Conservation (phyloP, 2,113 vertebrate genomes). For the Morone chrysops region DNA sequence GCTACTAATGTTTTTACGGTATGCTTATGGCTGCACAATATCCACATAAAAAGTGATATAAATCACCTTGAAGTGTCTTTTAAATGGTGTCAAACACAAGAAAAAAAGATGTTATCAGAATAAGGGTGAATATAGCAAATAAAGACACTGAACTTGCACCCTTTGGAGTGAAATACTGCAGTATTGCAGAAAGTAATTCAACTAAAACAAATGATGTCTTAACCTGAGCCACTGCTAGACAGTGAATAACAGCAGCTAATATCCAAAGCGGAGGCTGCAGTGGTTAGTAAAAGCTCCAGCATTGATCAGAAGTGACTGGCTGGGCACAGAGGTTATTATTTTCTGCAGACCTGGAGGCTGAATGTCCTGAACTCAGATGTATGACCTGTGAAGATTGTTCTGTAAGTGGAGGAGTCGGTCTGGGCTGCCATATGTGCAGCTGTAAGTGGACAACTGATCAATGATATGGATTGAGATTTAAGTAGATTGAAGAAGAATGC, state of each 20-base stretch:
- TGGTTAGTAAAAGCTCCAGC: conserved; percentile 36
- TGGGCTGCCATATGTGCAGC: not conserved
- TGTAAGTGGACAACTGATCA: conserved; percentile 31
- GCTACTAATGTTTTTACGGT: not conserved
- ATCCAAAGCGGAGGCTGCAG: not conserved
- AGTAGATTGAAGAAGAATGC: not conserved
- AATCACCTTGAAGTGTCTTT: not conserved
- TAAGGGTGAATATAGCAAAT: not conserved
- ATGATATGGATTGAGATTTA: conserved; percentile 29
- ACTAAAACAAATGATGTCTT: not conserved
- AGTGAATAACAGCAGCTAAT: not conserved
- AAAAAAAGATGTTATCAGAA: not conserved
- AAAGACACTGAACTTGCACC: not conserved
- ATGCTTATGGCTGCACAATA: not conserved
- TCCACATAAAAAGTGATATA: not conserved
- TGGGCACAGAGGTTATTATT: conserved; percentile 24
- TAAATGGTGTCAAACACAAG: not conserved
- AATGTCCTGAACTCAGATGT: conserved; percentile 19
- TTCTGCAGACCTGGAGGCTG: not conserved
- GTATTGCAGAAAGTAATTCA: not conserved
- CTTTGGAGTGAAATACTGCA: not conserved
- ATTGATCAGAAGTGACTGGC: conserved; percentile 40
- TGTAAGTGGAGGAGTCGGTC: conserved; percentile 19
- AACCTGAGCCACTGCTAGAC: not conserved
- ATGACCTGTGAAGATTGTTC: not conserved